phyloP scores from a whole-genome alignment of 2,797 vertebrate genomes.

The Perodicticus potto region DNA sequence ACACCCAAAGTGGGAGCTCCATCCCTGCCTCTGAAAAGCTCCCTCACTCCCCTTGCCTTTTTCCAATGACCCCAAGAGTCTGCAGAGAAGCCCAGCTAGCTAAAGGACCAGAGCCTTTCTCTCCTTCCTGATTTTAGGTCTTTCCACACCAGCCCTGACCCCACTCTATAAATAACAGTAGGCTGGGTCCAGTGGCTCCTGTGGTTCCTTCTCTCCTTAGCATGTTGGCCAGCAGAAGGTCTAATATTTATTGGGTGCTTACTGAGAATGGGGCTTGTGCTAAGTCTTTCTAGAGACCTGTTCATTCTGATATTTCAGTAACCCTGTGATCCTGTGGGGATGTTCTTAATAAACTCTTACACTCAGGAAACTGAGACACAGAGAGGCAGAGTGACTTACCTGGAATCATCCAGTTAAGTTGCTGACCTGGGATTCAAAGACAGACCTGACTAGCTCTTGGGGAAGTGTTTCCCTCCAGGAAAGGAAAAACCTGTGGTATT shows the following conservation, averaged over 20 bases:
- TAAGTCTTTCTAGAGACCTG: background rate
- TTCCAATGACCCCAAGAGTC: background rate
- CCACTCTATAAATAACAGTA: background rate
- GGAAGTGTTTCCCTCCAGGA: slow-evolving; percentile 19
- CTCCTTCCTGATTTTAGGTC: background rate
- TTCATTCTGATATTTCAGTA: slow-evolving; percentile 30
- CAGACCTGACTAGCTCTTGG: background rate
- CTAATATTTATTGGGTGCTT: background rate
- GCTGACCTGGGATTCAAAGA: slow-evolving; percentile 2
- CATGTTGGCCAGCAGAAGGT: background rate
- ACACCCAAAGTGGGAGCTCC: background rate
- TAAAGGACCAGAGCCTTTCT: background rate
- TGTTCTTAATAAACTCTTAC: background rate
- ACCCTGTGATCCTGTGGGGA: background rate
- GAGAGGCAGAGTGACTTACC: background rate
- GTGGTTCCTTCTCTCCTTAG: background rate
- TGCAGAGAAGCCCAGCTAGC: background rate
- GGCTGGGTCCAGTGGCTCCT: background rate
- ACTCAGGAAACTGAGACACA: background rate
- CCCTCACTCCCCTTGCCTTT: background rate
- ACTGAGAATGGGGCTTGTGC: background rate
- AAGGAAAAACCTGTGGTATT: slow-evolving; percentile 18
- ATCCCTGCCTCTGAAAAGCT: background rate
- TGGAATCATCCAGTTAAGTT: background rate
- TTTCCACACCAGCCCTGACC: background rate